Base-by-base conservation (phyloP, 2,888 invertebrate species). In the Trissoscelio sp. region DNA sequence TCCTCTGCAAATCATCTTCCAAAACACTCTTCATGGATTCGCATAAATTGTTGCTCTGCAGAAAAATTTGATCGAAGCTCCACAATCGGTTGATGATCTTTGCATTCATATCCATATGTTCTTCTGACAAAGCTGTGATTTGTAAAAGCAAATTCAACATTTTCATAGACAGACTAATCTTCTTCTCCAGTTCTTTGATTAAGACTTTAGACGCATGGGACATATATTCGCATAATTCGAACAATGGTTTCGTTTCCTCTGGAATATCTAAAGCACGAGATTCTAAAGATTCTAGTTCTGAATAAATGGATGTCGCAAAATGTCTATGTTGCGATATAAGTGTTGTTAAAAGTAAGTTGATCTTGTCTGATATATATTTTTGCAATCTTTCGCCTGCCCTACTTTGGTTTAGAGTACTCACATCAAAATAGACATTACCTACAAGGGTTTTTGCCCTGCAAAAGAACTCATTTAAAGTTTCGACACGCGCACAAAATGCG, bases 11-110 rank as follows among this genome's bases (percentile, higher is more conserved):
- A 12, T 91, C 91, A 79, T 93, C 93, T 88, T 94, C 94, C 74
- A 93, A 92, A 48, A 92, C 91, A 77, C 92, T 92, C 85, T 93
- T 93, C 84, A 92, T 93, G 12, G 92, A 92, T 85, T 94, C 94
- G 69, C 93, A 92, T 34, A 93, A 88, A 11, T 87, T 91, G 73
- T 93, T 92, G 84, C 93, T 93, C 57, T 92, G 90, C 73, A 92
- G 92, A 86, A 94, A 93, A 14, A 93, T 89, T 4, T 93, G 93
- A 64, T 92, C 91, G 80, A 94, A 93, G 12, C 91, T 89, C 11
- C 89, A 87, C 5, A 93, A 91, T 93, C 94, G 94, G 24, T 92
- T 92, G 11, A 94, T 92, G 5, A 93, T 92, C 9, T 88, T 88
- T 42, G 91, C 91, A 84, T 94, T 94, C 11, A 93, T 85, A 9